Base-by-base conservation (phyloP, 2,888 invertebrate genomes). In the Clivina fossor region DNA sequence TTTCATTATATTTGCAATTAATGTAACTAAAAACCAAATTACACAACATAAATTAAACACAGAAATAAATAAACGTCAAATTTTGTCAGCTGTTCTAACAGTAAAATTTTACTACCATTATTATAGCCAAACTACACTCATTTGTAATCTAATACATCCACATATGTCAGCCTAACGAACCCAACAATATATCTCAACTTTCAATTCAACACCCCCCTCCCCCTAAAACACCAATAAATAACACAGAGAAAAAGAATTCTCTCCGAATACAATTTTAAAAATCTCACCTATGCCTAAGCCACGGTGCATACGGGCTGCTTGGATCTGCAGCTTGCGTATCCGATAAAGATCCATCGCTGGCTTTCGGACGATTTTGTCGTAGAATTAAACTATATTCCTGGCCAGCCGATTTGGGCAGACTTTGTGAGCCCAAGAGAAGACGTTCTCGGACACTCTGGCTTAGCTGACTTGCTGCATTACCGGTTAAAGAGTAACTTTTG, bases 401-500 rank as follows among this genome's bases (percentile, higher is more conserved):
- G 19, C 74, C 73, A 19, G 76, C 75, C 22, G 72, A 71, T 70
- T 92, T 92, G 0, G 91, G 91, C 58, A 91, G 73, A 64, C 90
- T 90, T 70, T 91, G 91, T 0, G 91, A 90, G n/a, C 91, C 91
- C 57, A 90, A 83, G 73, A 86, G 81, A 43, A 92, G 78, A 47
- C 92, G 79, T 70, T 93, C 92, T 5, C 92, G 77, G 1, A 93
- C 90, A 38, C 89, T 90, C 62, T 91, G 91, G 13, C 92, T 92
- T 40, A 93, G 76, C 71, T 93, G 92, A 47, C 87, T 88, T 3
- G 92, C 92, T 9, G 90, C 85, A 19, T 90, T 86, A 13, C 91
- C 90, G 3, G 90, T 90, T 63, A 92, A 74, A 2, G 90, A 91
- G 73, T 88, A 90, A 50, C 91, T 90, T 70, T 92, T 90, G 66